These are phyloP conservation scores for Sphaeridia pumilis DNA, from an alignment of 2,888 invertebrate species.

Conservation along the genomic window DNA sequence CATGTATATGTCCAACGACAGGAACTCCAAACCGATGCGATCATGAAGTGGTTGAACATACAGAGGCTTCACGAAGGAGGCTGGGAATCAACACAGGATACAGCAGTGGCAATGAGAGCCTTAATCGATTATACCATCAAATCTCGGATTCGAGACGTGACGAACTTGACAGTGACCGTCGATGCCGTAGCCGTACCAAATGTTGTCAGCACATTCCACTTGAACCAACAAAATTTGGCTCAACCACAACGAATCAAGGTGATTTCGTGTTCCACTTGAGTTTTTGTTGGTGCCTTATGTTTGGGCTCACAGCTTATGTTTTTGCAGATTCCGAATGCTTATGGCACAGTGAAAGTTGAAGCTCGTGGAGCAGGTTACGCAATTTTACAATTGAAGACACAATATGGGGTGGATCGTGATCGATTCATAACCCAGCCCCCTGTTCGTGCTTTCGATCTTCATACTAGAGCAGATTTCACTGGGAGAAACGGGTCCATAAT, in stretches of 20 bases:
- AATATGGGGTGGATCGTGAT: conserved; percentile 76
- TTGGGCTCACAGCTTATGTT: not conserved
- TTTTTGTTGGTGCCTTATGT: not conserved
- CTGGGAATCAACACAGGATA: conserved; percentile 82
- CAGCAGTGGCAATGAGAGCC: conserved; percentile 75
- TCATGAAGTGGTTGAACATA: conserved; percentile 81
- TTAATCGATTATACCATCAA: conserved; percentile 78
- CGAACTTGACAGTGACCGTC: conserved; percentile 60
- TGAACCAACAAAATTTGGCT: conserved; percentile 66
- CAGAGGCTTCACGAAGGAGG: conserved; percentile 77
- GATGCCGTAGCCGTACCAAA: conserved; percentile 72
- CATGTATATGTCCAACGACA: conserved; percentile 77
- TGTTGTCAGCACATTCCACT: conserved; percentile 52
- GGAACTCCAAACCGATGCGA: conserved; percentile 66
- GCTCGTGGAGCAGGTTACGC: conserved; percentile 91
- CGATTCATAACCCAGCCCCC: conserved; percentile 78
- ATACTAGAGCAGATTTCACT: conserved; percentile 60
- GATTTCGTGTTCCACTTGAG: conserved; percentile 14
- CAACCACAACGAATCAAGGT: conserved; percentile 65
- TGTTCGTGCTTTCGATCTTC: conserved; percentile 62
- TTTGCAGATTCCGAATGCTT: conserved; percentile 73
- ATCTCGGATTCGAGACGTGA: conserved; percentile 73
- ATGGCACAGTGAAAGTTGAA: conserved; percentile 86
- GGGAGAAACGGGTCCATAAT: conserved; percentile 92
- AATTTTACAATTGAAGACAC: conserved; percentile 81